Base-by-base conservation (phyloP, 1,140 invertebrate species). In the Pseudomyrmex gracilis region DNA sequence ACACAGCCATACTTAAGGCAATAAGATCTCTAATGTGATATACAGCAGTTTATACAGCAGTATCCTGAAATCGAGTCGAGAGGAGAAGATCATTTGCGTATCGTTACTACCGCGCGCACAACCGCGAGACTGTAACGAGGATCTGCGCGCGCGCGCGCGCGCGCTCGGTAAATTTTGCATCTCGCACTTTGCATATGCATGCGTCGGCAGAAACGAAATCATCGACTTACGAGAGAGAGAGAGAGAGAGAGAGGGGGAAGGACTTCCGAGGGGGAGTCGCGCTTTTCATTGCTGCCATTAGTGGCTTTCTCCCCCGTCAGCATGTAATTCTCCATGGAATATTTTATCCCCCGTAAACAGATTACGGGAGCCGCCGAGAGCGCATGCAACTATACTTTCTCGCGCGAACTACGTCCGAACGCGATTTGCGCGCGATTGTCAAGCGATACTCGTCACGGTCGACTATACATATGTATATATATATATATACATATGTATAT, bases 11-110 rank as follows among this genome's bases (percentile, higher is more conserved):
- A 80, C 74, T 58, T 64, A 53, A 47, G 63, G 55, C 20, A 76
- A 84, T 53, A 71, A 63, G 64, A 67, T 77, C 85, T 86, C 85
- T 86, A 77, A 83, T 45, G 78, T 43, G 60, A 73, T 77, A 45
- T 70, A 63, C 55, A 53, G 64, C 53, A 17, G 70, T 47, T 86
- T 82, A 73, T 61, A 67, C 77, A 22, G 15, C 9, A 55, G 58
- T 73, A 45, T 68, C 24, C 43, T n/a, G 78, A 86, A 89, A 87
- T 83, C 74, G 61, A 83, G 87, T 68, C 76, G 55, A 73, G 84
- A 71, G 76, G 58, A 70, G 34, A 34, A 34, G 77, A 83, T 88
- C 88, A 61, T 89, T 85, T 70, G 87, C 85, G 85, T 87, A 73
- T 87, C 61, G 87, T 89, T 86, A 67, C 68, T 51, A 43, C 34